A percentile compares a stretch with the other conserved stretches of the same genome.
Evolutionary conservation across 1,140 invertebrate genomes (phyloP).

Genomic region (Carposina sasakii): DNA sequence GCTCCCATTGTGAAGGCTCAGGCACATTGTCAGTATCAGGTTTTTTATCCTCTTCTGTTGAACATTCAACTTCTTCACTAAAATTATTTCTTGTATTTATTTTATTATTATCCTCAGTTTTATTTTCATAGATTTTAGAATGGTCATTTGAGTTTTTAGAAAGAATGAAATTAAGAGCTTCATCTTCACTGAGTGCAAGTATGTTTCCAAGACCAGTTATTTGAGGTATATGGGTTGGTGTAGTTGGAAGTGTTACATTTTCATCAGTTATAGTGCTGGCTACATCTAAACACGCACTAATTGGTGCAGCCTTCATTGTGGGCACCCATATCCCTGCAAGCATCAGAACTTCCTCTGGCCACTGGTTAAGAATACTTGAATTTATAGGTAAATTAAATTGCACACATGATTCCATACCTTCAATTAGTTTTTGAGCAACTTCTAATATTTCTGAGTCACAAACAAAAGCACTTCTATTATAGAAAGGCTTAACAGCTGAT

Average conservation of each 20-base stretch:
- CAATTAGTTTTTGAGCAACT: conserved; percentile 81
- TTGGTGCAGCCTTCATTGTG: conserved; percentile 80
- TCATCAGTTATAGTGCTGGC: conserved; percentile 78
- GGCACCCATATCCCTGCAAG: conserved; percentile 89
- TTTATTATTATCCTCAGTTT: conserved; percentile 24
- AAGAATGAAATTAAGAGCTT: conserved; percentile 78
- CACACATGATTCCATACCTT: conserved; percentile 84
- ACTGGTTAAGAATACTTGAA: conserved; percentile 90
- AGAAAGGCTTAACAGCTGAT: conserved; percentile 81
- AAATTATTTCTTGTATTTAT: conserved; percentile 8
- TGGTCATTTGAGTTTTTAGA: conserved; percentile 47
- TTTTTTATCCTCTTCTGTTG: conserved; percentile 9
- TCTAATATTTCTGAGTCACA: conserved; percentile 86
- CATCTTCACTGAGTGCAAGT: conserved; percentile 74
- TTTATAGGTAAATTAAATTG: conserved; percentile 89
- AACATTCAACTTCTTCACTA: conserved; percentile 6
- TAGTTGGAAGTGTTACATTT: conserved; percentile 55
- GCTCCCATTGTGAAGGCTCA: conserved; percentile 40
- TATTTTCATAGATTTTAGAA: not conserved
- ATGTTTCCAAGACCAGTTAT: conserved; percentile 68
- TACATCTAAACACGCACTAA: conserved; percentile 79
- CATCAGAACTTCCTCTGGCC: conserved; percentile 88
- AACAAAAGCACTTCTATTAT: conserved; percentile 84
- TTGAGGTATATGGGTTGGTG: conserved; percentile 56
- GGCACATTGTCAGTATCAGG: conserved; percentile 25